Percentiles rank a stretch among this genome's conserved stretches.
Evolutionary conservation across 2,888 invertebrate genomes (phyloP).

Genomic region (Brachypterus glaber): DNA sequence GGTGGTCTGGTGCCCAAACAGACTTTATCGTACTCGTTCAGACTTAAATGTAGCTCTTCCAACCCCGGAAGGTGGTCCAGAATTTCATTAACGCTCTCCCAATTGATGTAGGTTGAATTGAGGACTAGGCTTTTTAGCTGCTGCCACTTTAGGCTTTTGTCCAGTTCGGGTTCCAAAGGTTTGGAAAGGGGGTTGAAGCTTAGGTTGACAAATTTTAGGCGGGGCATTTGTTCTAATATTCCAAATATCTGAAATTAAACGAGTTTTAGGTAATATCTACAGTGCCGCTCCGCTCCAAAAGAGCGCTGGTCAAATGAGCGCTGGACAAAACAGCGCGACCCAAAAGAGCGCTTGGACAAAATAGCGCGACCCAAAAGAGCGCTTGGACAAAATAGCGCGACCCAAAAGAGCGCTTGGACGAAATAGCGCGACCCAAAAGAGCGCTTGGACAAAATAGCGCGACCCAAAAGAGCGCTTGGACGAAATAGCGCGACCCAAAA

Average conservation of each 20-base stretch:
- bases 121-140: slow-evolving; percentile 69
- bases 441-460: no score
- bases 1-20: slow-evolving; percentile 51
- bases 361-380: no score
- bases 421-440: no score
- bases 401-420: no score
- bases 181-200: slow-evolving; percentile 79
- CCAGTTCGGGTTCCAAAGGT: slow-evolving; percentile 45
- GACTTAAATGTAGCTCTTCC: slow-evolving; percentile 85
- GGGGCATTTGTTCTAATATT: slow-evolving; percentile 79
- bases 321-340: no score
- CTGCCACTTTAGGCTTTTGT: slow-evolving; percentile 42
- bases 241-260: slow-evolving; percentile 59
- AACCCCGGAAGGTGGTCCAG: slow-evolving; percentile 68
- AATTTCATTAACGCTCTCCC: slow-evolving; percentile 71
- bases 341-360: no score
- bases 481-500: no score
- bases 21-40: slow-evolving; percentile 77
- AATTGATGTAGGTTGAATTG: slow-evolving; percentile 79
- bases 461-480: no score
- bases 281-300: no score
- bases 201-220: slow-evolving; percentile 82
- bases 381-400: no score
- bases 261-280: no score
- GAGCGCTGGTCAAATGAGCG: no score